Conservation (phyloP, 2,797 vertebrate species). For the Enoplosus armatus region DNA sequence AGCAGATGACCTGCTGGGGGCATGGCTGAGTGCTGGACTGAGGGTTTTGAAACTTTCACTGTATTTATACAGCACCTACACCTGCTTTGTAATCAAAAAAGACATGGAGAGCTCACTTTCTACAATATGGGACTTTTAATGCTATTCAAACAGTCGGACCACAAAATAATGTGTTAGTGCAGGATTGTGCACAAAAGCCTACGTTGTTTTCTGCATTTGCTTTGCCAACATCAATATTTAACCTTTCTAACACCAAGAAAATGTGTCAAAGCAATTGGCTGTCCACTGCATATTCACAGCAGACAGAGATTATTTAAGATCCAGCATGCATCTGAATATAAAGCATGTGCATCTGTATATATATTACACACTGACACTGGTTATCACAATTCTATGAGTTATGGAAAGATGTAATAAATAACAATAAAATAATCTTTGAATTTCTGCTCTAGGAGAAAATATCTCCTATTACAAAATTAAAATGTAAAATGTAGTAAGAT, state of each 20-base stretch:
- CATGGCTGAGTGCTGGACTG: too few species aligned
- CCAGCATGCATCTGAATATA: constrained; percentile 30
- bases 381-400: constrained; percentile 9
- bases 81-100: too few species aligned
- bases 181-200: not conserved
- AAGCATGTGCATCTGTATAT: constrained; percentile 34
- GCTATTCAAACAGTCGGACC: too few species aligned
- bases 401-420: not conserved
- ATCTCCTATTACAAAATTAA: not conserved
- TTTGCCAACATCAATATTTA: constrained; percentile 3
- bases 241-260: constrained; percentile 4
- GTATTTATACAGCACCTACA: too few species aligned
- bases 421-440: not conserved
- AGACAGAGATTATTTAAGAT: constrained; percentile 27
- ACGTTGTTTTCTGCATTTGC: not conserved
- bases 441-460: not conserved
- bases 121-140: too few species aligned
- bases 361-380: constrained; percentile 41
- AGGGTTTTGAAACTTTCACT: too few species aligned
- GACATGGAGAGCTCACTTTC: too few species aligned
- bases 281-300: constrained; percentile 27
- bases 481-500: not conserved
- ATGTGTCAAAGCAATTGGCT: not conserved
- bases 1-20: too few species aligned
- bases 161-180: too few species aligned